These are phyloP conservation scores for Pachyseris speciosa DNA, from an alignment of 64 coral and sea anemone genomes.

Conservation along the genomic window DNA sequence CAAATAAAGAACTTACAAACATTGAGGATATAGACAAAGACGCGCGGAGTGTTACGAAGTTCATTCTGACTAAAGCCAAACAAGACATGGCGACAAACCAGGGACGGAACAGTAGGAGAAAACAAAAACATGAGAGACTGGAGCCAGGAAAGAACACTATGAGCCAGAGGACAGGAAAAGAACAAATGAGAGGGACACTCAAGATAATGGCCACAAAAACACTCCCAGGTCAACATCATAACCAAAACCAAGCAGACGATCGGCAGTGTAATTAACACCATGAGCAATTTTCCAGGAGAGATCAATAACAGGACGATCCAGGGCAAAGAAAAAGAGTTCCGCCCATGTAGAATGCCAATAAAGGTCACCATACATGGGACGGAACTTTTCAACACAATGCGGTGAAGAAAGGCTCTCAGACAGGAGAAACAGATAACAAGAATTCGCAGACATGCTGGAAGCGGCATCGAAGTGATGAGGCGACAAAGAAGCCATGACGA, in stretches of 20 bases:
- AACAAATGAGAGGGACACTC: conserved; percentile 20
- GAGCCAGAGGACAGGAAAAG: conserved; percentile 19
- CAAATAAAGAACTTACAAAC: conserved; percentile 37
- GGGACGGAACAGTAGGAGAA: neutral
- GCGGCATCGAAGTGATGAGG: neutral
- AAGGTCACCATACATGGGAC: neutral
- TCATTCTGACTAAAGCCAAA: conserved; percentile 39
- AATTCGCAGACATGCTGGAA: neutral
- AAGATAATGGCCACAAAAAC: neutral
- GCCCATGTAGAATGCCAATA: conserved; percentile 21
- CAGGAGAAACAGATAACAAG: neutral
- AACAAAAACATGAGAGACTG: neutral
- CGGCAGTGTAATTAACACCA: neutral
- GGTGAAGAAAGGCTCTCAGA: neutral
- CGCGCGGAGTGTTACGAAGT: neutral
- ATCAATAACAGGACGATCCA: neutral
- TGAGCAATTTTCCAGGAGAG: neutral
- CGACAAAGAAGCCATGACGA: neutral
- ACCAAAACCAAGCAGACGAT: neutral
- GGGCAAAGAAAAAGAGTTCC: neutral
- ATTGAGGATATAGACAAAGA: conserved; percentile 22
- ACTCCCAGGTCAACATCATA: neutral
- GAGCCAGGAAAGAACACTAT: neutral
- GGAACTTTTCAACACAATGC: neutral
- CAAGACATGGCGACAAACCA: neutral